Conservation (phyloP, 2,888 invertebrate species). For the Hoplodrina ambigua region DNA sequence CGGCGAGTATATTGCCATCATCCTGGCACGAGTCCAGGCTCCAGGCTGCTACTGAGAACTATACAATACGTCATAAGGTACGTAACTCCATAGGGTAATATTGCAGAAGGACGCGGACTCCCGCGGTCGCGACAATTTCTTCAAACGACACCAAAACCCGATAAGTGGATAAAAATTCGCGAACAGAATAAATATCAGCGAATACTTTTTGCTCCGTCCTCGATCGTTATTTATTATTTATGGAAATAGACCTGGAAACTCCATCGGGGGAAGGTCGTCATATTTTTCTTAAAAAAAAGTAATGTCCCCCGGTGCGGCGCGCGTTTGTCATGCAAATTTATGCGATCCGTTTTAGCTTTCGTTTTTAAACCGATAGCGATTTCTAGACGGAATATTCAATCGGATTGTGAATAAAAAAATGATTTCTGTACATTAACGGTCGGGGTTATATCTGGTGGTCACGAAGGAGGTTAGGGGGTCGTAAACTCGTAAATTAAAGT, state of each 20-base stretch:
- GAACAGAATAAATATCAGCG: slow-evolving; percentile 86
- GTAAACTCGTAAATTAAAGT: slow-evolving; percentile 72
- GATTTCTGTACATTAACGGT: slow-evolving; percentile 75
- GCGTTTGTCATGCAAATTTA: slow-evolving; percentile 89
- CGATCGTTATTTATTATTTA: slow-evolving; percentile 90
- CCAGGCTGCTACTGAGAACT: not conserved
- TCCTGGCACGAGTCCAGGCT: too few species aligned
- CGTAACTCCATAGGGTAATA: not conserved
- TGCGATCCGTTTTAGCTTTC: slow-evolving; percentile 86
- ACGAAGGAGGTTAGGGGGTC: slow-evolving; percentile 70
- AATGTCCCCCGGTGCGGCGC: slow-evolving; percentile 82
- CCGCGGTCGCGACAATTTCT: slow-evolving; percentile 57
- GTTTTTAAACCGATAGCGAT: slow-evolving; percentile 87
- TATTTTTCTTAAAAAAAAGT: slow-evolving; percentile 89
- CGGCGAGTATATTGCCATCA: not conserved
- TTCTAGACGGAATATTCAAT: slow-evolving; percentile 86
- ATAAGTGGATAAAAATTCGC: slow-evolving; percentile 87
- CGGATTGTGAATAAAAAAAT: slow-evolving; percentile 78
- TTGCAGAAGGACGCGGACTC: slow-evolving; percentile 8
- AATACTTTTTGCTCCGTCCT: slow-evolving; percentile 85
- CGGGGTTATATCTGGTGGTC: slow-evolving; percentile 77
- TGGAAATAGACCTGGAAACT: slow-evolving; percentile 88
- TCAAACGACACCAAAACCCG: slow-evolving; percentile 72
- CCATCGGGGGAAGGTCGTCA: slow-evolving; percentile 87
- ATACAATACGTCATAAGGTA: not conserved